Conservation (phyloP, 2,888 invertebrate species). For the Sicus ferrugineus region DNA sequence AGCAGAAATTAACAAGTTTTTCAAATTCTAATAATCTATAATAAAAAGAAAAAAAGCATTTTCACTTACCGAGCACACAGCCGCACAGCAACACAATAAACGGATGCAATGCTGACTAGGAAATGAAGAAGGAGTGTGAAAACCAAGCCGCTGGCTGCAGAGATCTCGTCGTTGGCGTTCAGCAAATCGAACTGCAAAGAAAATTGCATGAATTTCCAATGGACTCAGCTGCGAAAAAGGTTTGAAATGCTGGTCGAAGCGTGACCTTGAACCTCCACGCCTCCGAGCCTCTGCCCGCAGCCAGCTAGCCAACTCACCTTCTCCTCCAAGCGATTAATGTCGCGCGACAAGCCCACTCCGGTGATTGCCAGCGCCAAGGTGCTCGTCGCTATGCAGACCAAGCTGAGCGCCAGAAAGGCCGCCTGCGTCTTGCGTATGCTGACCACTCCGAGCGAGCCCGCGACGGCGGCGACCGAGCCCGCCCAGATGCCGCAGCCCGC, state of each 20-base stretch:
- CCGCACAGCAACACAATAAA: constrained; percentile 61
- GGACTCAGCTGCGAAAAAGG: no score
- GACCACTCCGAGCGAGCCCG: constrained; percentile 63
- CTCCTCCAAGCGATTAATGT: constrained; percentile 58
- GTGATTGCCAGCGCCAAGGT: constrained; percentile 63
- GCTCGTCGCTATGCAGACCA: constrained; percentile 63
- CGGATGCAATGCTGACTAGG: constrained; percentile 61
- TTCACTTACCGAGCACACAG: constrained; percentile 61
- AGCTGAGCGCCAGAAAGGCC: constrained; percentile 62
- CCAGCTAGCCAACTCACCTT: constrained; percentile 44
- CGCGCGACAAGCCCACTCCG: constrained; percentile 62
- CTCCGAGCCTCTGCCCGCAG: no score
- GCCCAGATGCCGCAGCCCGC: constrained; percentile 63
- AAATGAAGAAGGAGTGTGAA: constrained; percentile 61
- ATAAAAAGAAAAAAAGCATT: no score
- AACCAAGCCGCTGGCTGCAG: constrained; percentile 60
- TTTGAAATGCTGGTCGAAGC: no score
- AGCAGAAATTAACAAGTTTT: no score
- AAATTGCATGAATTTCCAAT: no score
- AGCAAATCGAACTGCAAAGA: constrained; percentile 53
- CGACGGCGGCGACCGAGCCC: constrained; percentile 60
- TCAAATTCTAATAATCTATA: no score
- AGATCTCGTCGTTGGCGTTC: constrained; percentile 58
- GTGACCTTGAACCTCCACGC: no score
- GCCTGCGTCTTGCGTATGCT: constrained; percentile 62